Base-by-base conservation (phyloP, 2,113 vertebrate genomes). In the Sula dactylatra region DNA sequence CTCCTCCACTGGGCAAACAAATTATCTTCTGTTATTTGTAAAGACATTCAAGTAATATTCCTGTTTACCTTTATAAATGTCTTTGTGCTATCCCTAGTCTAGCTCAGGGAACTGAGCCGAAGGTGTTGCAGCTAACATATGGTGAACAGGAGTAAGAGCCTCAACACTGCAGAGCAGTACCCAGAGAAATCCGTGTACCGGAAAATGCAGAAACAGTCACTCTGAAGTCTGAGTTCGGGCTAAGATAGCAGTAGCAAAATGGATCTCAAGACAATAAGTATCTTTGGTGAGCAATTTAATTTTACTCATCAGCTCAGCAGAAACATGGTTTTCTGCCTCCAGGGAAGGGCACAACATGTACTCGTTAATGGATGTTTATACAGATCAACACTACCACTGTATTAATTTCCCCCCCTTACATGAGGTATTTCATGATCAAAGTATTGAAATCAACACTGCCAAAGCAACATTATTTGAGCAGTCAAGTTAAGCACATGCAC, bases 311-410 rank as follows among this genome's bases (percentile, higher is more conserved):
- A 52, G 9, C 73, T 83, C 70, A 49, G 80, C 61, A 90, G 69
- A 94, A 94, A 87, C 77, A 61, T 2, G n/a, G 21, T 36, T 89
- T 92, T 82, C 86, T 91, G 88, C 84, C 88, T 79, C 73, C 49
- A 61, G 92, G 96, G 94, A 67, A 80, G 67, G 85, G 80, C 69
- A 77, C 70, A 82, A 32, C 16, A 0, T 56, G 72, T 64, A 67
- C 31, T 87, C 61, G 86, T 85, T 92, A 93, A 78, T 36, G 70
- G 49, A 56, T 96, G 34, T 72, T 95, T 82, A 92, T 61, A 82
- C 47, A 95, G 82, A 96, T 88, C 85, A 95, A 83, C 67, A 10
- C 47, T 14, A 65, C 65, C 0, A 10, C 77, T 76, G 38, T 44
- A 71, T 67, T 86, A 59, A 91, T 83, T 66, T 44, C 13, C 17